These are phyloP conservation scores for Syngnathus floridae DNA, from an alignment of 2,113 vertebrate species.

Conservation along the genomic window DNA sequence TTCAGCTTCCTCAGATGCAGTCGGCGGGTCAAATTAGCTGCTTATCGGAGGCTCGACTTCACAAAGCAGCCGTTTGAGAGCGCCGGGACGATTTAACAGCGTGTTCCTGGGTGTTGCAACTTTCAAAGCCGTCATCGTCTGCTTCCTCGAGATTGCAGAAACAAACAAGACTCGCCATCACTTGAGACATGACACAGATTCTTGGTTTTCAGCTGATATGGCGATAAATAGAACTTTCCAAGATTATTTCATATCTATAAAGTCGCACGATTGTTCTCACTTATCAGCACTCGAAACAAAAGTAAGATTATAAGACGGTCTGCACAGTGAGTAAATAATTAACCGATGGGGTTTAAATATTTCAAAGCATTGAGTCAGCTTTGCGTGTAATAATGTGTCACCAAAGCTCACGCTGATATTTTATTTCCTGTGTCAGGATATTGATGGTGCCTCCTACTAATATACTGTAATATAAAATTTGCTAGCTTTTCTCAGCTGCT, in stretches of 20 bases:
- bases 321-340: slow-evolving; percentile 62
- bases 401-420: neutral
- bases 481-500: neutral
- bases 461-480: neutral
- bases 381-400: slow-evolving; percentile 20
- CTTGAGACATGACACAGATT: slow-evolving; percentile 40
- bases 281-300: slow-evolving; percentile 20
- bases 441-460: neutral
- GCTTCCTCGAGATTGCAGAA: slow-evolving; percentile 52
- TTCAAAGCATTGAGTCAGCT: slow-evolving; percentile 52
- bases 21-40: slow-evolving; percentile 10
- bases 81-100: slow-evolving; percentile 16
- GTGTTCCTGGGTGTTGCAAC: slow-evolving; percentile 25
- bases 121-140: slow-evolving; percentile 37
- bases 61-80: slow-evolving; percentile 14
- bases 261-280: slow-evolving; percentile 9
- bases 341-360: slow-evolving; percentile 57
- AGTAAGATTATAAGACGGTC: slow-evolving; percentile 9
- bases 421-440: neutral
- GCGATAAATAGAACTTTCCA: neutral
- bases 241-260: neutral
- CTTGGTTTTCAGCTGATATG: neutral
- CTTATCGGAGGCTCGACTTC: slow-evolving; percentile 34
- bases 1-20: slow-evolving; percentile 27
- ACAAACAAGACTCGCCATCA: slow-evolving; percentile 25